Conservation (phyloP, 2,113 vertebrate genomes). For the Ctenodactylus gundi region DNA sequence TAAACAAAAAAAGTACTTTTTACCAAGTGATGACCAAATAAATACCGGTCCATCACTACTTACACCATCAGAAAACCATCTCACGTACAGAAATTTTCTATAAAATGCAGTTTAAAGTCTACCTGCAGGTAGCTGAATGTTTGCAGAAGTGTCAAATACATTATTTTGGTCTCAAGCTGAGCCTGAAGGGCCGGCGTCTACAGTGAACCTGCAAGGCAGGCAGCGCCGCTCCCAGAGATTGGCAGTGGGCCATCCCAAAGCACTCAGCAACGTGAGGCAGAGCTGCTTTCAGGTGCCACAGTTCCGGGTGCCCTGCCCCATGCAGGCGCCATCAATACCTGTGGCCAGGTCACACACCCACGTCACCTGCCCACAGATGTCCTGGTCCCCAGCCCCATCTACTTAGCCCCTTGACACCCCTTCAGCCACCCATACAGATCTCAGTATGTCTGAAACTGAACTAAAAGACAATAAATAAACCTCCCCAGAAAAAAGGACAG, state of each 20-base stretch:
- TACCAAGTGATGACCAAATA: neutral
- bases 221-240: too few species aligned
- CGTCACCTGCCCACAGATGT: neutral
- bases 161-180: neutral
- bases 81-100: too few species aligned
- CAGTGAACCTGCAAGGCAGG: neutral
- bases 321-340: neutral
- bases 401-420: neutral
- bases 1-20: neutral
- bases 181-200: neutral
- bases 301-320: neutral
- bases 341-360: neutral
- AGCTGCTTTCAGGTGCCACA: too few species aligned
- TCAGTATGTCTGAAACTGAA: neutral
- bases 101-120: neutral
- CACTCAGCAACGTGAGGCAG: neutral
- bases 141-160: neutral
- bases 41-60: too few species aligned
- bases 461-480: neutral
- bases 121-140: neutral
- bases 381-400: neutral
- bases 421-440: neutral
- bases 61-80: too few species aligned
- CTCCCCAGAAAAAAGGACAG: neutral
- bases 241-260: neutral